Evolutionary conservation across 1,140 invertebrate species (phyloP), one percentile per base, ranked within the genome.

Genomic region (Saccostrea glomerata): DNA sequence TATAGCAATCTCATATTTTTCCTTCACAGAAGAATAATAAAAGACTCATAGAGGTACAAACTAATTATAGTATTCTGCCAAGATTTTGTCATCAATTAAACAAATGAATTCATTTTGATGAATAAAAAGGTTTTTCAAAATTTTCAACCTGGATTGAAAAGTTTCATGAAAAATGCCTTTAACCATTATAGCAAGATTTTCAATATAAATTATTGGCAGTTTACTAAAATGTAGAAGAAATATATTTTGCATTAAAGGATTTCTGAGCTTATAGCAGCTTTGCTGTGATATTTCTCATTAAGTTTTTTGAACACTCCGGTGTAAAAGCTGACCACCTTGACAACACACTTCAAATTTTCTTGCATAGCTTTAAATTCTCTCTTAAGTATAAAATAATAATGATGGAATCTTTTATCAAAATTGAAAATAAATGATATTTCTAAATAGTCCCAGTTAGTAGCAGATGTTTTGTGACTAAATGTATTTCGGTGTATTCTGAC

Each of bases 241-340:
- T 36, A 11, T 77, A 77, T 36, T 77, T 77, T 36, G 23, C 15
- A 77, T 77, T 15, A 77, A 25, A 30, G 9, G 15, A 77, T 11
- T 77, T 77, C 70, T 77, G 70, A 36, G 70, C 70, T 36, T 77
- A 77, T 63, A 77, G 70, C 30, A 77, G 70, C 70, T 77, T 30
- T 77, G 70, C 70, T 36, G 70, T 77, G 70, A 77, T 0, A 77
- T 30, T 77, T 77, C 15, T 20, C 5, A 3, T n/a, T 20, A n/a
- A 17, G 20, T 20, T 13, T n/a, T 20, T 63, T 17, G 15, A 63
- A 6, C 58, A 63, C n/a, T n/a, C 2, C 17, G 4, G n/a, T 63
- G n/a, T 63, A 17, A 63, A 20, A 63, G 5, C 58, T 63, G 58
- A 63, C 58, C n/a, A 63, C 5, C 17, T 20, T 3, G 9, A 6